Base-by-base conservation (phyloP, 1,140 invertebrate genomes). In the Drosophila navojoa region DNA sequence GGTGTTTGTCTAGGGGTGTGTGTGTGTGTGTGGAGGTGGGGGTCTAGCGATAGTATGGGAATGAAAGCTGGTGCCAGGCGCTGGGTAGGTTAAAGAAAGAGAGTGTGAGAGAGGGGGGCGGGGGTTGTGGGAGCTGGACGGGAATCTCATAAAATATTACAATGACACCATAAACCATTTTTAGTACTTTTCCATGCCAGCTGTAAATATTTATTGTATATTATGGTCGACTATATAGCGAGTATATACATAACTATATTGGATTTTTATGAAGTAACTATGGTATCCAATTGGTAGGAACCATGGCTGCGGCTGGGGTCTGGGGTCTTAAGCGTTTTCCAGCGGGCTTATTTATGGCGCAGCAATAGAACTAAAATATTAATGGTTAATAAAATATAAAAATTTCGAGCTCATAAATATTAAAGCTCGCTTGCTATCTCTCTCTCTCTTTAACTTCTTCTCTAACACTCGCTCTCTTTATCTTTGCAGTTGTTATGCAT, bases 401-500 rank as follows among this genome's bases (percentile, higher is more conserved):
- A 81, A 77, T 72, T 54, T 71, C 57, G 57, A 29, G 40, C 9
- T 61, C 54, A 66, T 76, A 72, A 70, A 64, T 79, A 76, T 59
- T 81, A 70, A 87, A 70, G 40, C 55, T 58, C 1, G 59, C 19
- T 7, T 29, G 22, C 45, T 53, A 35, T 40, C 29, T 15, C 25
- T n/a, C 1, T 61, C 15, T 52, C n/a, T 38, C 29, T 5, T 13
- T 29, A 50, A 53, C 0, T 25, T 15, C 44, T 27, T 77, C 44
- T 74, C 19, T 52, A 27, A 29, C 13, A 15, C 4, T 38, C 5
- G 40, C 6, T 53, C 29, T 47, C 7, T 54, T 10, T 42, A 49
- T n/a, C 2, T 91, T 96, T 96, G 3, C 95, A 98, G 97, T 97
- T 92, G 96, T 97, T 86, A 97, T 98, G 96, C 96, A 97, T 94